Base-by-base conservation (phyloP, 1,140 invertebrate species). In the Ceratitis capitata region DNA sequence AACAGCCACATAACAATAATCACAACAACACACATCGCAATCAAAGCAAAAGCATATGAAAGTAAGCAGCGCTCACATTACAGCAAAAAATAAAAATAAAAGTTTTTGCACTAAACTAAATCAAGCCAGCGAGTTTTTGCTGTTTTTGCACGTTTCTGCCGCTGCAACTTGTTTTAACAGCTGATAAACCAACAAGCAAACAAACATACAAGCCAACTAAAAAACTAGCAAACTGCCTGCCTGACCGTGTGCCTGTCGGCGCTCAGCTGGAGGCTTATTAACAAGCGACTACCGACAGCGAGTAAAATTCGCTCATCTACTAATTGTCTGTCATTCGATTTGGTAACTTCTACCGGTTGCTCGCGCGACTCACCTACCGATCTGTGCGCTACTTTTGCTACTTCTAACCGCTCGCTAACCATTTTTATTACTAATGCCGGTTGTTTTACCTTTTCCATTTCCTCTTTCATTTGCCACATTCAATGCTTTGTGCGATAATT, bases 141-240 rank as follows among this genome's bases (percentile, higher is more conserved):
- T 74, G 64, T 78, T 78, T 14, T 78, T 45, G 39, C 39, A 7
- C 45, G 12, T 42, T 42, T 45, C 9, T 78, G 42, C 69, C 39
- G 42, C 23, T 78, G 69, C 69, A 78, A 19, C 69, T 35, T 78
- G 35, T 78, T 78, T 45, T 42, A 78, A 78, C 69, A 78, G 69
- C 69, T 78, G 69, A 47, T 78, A 42, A n/a, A 45, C 19, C 45
- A 45, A 78, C 69, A n/a, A n/a, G n/a, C n/a, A n/a, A n/a, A n/a
- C n/a, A n/a, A n/a, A n/a, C n/a, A n/a, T n/a, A n/a, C n/a, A n/a
- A n/a, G n/a, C n/a, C n/a, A n/a, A n/a, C n/a, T n/a, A n/a, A n/a
- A n/a, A n/a, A n/a, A n/a, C n/a, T n/a, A n/a, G n/a, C n/a, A n/a
- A n/a, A n/a, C n/a, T n/a, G n/a, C n/a, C n/a, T 39, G 29, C 39